Percentiles rank a stretch among this genome's conserved stretches.
Conservation (phyloP, 2,888 invertebrate genomes). For the Seira sanloemensis region DNA sequence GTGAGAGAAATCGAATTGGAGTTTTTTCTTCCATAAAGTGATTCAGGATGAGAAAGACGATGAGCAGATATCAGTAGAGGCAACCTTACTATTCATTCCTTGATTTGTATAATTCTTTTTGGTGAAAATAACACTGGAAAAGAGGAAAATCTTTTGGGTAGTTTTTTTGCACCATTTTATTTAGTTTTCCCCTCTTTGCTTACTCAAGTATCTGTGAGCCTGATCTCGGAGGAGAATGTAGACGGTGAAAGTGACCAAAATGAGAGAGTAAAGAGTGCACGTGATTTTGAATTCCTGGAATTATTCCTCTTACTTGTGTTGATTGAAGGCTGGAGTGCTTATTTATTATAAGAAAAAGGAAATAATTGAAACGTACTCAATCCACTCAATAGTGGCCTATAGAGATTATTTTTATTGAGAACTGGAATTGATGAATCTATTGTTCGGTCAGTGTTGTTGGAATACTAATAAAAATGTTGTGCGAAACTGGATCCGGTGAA, state of each 20-base stretch:
- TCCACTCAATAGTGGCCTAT: no score
- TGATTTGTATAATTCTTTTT: background rate
- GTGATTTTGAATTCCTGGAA: background rate
- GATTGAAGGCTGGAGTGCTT: no score
- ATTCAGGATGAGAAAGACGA: background rate
- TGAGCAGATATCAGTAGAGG: background rate
- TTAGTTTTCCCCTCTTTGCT: background rate
- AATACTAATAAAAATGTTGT: slow-evolving; percentile 23
- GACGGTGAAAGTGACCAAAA: background rate
- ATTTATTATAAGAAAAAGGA: no score
- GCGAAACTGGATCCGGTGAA: background rate
- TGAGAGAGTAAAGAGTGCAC: background rate
- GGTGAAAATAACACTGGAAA: background rate
- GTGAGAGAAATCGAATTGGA: background rate
- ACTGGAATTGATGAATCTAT: no score
- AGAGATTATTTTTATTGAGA: no score
- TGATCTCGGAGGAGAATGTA: background rate
- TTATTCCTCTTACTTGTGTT: background rate
- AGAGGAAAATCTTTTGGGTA: background rate
- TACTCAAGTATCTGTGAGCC: background rate
- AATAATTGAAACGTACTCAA: no score
- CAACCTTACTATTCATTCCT: background rate
- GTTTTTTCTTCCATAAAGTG: background rate
- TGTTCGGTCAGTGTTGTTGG: no score
- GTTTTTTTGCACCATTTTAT: background rate